Evolutionary conservation across 2,113 vertebrate genomes (phyloP).

Genomic region (Leptodactylus fuscus): DNA sequence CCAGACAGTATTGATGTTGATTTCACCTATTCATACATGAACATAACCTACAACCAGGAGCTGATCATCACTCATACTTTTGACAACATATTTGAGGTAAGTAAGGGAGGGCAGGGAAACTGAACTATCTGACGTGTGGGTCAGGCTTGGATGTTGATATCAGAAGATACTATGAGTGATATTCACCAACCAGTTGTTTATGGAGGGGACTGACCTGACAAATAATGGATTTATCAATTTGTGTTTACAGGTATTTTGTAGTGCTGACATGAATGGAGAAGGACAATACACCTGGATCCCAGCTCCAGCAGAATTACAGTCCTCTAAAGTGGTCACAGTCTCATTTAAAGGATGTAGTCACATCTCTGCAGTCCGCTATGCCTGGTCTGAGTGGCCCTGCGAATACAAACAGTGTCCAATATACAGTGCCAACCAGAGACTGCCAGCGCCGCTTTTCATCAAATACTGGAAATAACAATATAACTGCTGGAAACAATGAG

Average conservation of each 20-base stretch:
- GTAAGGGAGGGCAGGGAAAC: background rate
- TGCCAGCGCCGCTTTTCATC: constrained; percentile 85
- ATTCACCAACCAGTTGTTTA: background rate
- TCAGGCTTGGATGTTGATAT: no score
- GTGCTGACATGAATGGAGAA: constrained; percentile 21
- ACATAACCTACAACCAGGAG: constrained; percentile 76
- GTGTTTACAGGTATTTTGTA: constrained; percentile 80
- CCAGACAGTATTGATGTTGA: constrained; percentile 66
- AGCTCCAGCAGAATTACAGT: constrained; percentile 67
- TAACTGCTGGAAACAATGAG: background rate
- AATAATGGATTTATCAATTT: background rate
- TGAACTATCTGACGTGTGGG: background rate
- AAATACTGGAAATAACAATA: background rate
- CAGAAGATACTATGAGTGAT: background rate
- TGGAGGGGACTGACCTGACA: no score
- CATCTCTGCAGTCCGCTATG: constrained; percentile 80
- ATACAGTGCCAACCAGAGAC: constrained; percentile 72
- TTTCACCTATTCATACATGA: constrained; percentile 62
- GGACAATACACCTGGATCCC: constrained; percentile 71
- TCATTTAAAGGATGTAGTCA: constrained; percentile 61
- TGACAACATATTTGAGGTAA: constrained; percentile 80
- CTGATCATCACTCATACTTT: constrained; percentile 66
- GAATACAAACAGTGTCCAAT: constrained; percentile 82
- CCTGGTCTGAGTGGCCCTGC: constrained; percentile 90
- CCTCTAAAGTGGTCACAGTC: constrained; percentile 67